Conservation (phyloP, 2,113 vertebrate species). For the Ellobius talpinus region DNA sequence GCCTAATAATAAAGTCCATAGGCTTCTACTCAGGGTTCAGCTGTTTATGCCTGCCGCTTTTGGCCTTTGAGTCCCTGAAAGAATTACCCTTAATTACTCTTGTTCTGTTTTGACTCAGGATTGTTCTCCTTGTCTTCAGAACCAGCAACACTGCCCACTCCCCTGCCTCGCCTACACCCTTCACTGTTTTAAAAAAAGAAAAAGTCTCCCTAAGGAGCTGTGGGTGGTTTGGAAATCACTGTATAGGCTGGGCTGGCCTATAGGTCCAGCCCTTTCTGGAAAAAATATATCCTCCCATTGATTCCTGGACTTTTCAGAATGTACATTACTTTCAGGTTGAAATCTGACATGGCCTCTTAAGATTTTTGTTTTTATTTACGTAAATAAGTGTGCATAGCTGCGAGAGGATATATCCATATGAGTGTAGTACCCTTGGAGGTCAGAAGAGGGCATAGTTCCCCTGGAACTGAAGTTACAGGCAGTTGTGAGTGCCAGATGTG, state of each 20-base stretch:
- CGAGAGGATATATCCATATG: no score
- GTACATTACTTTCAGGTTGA: not conserved
- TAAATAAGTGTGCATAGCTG: not conserved
- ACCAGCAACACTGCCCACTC: not conserved
- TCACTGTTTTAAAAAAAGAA: not conserved
- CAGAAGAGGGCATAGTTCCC: not conserved
- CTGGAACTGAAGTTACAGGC: not conserved
- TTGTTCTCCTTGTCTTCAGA: not conserved
- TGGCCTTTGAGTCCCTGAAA: not conserved
- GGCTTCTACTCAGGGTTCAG: not conserved
- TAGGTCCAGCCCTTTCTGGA: not conserved
- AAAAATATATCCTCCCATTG: not conserved
- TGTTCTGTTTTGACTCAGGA: not conserved
- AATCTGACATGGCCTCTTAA: not conserved
- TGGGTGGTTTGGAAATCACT: not conserved
- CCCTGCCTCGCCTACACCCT: not conserved
- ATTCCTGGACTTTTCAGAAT: slow-evolving; percentile 6
- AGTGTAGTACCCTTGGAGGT: not conserved
- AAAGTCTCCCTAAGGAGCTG: not conserved
- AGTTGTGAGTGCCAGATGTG: not conserved
- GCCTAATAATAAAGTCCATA: not conserved
- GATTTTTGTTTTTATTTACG: not conserved
- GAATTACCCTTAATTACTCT: not conserved
- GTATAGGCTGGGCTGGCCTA: not conserved
- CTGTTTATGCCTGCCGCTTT: not conserved